Percentiles rank a stretch among this genome's conserved stretches.
phyloP scores from a whole-genome alignment of 2,797 vertebrate species.

The Squalus acanthias region DNA sequence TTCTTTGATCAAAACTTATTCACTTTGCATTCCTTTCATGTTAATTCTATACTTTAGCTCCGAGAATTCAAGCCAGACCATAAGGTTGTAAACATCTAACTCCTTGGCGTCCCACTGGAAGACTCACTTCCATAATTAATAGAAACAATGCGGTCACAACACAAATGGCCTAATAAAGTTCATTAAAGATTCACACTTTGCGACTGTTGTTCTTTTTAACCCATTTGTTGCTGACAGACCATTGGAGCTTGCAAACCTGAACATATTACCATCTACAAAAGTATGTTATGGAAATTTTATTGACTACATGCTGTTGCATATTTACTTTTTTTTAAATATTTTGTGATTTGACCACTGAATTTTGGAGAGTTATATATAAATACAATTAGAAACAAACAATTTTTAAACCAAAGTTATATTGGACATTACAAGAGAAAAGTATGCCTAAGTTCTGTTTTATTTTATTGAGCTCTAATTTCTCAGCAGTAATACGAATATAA shows the following conservation, averaged over 20 bases:
- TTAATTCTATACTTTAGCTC: constrained; percentile 68
- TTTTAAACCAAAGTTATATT: neutral
- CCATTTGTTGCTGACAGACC: neutral
- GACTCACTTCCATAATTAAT: neutral
- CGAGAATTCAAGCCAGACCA: constrained; percentile 58
- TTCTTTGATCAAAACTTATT: constrained; percentile 73
- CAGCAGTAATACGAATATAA: neutral
- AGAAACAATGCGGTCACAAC: constrained; percentile 7
- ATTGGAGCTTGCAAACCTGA: neutral
- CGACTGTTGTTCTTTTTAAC: neutral
- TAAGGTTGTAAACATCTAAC: constrained; percentile 48
- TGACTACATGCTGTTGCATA: neutral
- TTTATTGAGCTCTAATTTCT: neutral
- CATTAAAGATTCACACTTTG: neutral
- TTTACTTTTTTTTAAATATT: neutral
- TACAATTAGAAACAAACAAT: neutral
- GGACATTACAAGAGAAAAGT: neutral
- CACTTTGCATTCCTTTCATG: constrained; percentile 69
- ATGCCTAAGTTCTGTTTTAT: neutral
- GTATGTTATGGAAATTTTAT: neutral
- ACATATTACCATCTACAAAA: neutral
- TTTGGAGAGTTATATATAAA: neutral
- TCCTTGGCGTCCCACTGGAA: neutral
- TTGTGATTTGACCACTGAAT: neutral
- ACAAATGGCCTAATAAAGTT: neutral